phyloP scores from a whole-genome alignment of 2,888 invertebrate genomes.

The Rutpela maculata region DNA sequence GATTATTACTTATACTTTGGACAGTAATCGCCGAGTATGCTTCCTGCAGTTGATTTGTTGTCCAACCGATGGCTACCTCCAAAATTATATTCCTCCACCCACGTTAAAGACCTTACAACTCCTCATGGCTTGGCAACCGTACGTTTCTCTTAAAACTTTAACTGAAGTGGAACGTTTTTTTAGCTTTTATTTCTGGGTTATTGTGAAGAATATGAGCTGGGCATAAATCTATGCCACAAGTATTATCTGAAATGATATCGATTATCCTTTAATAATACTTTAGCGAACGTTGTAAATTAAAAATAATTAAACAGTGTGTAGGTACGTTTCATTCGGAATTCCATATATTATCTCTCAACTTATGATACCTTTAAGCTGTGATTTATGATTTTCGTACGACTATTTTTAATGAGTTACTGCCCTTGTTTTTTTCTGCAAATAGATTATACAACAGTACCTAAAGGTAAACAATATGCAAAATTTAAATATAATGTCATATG shows the following conservation, averaged over 20 bases:
- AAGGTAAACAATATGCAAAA: too few relatives aligned
- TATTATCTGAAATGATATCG: conserved; percentile 69
- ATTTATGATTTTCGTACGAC: conserved; percentile 55
- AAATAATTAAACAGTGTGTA: conserved; percentile 69
- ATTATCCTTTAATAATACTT: conserved; percentile 70
- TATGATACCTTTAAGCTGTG: conserved; percentile 58
- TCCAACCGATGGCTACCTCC: conserved; percentile 54
- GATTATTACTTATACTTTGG: conserved; percentile 53
- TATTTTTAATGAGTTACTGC: conserved; percentile 47
- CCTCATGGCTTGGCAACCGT: conserved; percentile 35
- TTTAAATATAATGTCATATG: too few relatives aligned
- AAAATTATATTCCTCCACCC: conserved; percentile 58
- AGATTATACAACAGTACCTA: too few relatives aligned
- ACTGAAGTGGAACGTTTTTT: conserved; percentile 42
- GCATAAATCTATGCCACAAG: conserved; percentile 52
- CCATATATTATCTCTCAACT: conserved; percentile 59
- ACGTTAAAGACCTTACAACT: conserved; percentile 45
- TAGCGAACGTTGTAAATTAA: conserved; percentile 69
- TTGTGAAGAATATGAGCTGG: conserved; percentile 30
- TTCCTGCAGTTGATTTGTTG: conserved; percentile 56
- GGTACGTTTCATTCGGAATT: conserved; percentile 58
- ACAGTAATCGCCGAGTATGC: conserved; percentile 52
- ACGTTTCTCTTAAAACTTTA: conserved; percentile 38
- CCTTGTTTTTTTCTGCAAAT: conserved; percentile 16
- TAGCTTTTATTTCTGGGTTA: conserved; percentile 41